A percentile compares a stretch with the other conserved stretches of the same genome.
These are phyloP conservation scores for Tinamus major DNA, from an alignment of 2,797 vertebrate genomes.

Conservation along the genomic window DNA sequence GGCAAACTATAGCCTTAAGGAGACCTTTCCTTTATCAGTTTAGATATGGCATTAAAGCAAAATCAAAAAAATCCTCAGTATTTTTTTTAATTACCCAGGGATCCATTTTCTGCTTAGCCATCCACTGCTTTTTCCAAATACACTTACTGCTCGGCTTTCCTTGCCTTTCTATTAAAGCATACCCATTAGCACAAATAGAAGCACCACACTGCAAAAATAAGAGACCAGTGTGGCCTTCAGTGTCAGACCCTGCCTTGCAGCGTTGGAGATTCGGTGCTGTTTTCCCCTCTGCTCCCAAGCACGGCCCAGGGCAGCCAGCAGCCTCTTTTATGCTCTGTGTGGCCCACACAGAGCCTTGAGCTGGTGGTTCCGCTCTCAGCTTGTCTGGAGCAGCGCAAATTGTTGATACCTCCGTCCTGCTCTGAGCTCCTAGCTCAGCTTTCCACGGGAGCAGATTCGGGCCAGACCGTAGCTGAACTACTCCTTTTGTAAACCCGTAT, in stretches of 20 bases:
- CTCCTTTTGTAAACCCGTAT: rapidly evolving
- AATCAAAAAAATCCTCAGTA: not conserved
- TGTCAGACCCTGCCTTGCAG: not conserved
- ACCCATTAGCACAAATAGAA: not conserved
- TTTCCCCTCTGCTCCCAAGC: not conserved
- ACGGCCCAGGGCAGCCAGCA: rapidly evolving
- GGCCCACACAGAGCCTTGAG: not conserved
- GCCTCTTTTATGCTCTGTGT: not conserved
- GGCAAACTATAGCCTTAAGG: not conserved
- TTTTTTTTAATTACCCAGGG: too few species aligned
- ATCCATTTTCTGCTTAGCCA: not conserved
- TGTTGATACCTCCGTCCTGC: not conserved
- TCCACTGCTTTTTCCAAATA: not conserved
- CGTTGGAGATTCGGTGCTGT: not conserved
- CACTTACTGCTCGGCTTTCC: not conserved
- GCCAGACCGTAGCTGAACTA: not conserved
- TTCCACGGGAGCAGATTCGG: not conserved
- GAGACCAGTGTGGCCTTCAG: not conserved
- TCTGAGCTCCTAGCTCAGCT: not conserved
- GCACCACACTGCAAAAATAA: not conserved
- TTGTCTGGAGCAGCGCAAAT: not conserved
- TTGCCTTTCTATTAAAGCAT: not conserved
- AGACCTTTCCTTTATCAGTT: not conserved
- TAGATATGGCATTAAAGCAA: not conserved
- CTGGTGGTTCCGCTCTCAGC: not conserved